Percentiles rank a stretch among this genome's conserved stretches.
These are phyloP conservation scores for Taphrorychus bicolor DNA, from an alignment of 2,888 invertebrate genomes.

Conservation along the genomic window DNA sequence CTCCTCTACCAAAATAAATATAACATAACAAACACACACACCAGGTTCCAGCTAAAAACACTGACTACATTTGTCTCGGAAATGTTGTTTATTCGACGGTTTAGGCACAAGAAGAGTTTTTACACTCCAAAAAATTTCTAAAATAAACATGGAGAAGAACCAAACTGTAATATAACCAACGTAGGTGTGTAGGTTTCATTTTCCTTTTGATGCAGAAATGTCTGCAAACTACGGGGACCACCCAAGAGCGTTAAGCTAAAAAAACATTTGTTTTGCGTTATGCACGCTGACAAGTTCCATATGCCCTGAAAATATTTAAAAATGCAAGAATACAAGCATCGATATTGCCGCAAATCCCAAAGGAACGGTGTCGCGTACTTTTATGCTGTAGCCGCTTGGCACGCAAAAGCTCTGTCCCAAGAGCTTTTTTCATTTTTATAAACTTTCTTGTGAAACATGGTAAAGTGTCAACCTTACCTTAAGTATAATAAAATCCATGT, in stretches of 20 bases:
- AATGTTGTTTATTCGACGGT: background rate
- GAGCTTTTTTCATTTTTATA: background rate
- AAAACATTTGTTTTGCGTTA: background rate
- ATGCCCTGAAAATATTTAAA: background rate
- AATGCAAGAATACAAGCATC: background rate
- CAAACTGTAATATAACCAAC: background rate
- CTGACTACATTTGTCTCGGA: constrained; percentile 13
- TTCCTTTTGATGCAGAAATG: background rate
- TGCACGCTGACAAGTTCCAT: background rate
- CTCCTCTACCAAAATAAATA: constrained; percentile 23
- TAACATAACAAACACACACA: constrained; percentile 14
- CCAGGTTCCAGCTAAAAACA: constrained; percentile 12
- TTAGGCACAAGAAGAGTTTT: background rate
- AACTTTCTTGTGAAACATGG: background rate
- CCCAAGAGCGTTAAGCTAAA: background rate
- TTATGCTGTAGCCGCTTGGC: background rate
- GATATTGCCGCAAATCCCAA: constrained; percentile 11
- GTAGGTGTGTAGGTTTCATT: background rate
- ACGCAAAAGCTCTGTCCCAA: background rate
- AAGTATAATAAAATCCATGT: constrained; percentile 43
- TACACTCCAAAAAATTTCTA: background rate
- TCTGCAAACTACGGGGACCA: background rate
- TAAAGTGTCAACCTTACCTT: constrained; percentile 27
- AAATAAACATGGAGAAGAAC: too few species aligned
- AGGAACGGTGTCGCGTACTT: constrained; percentile 21